These are phyloP conservation scores for Callorhinus ursinus DNA, from an alignment of 2,113 vertebrate species.

Conservation along the genomic window DNA sequence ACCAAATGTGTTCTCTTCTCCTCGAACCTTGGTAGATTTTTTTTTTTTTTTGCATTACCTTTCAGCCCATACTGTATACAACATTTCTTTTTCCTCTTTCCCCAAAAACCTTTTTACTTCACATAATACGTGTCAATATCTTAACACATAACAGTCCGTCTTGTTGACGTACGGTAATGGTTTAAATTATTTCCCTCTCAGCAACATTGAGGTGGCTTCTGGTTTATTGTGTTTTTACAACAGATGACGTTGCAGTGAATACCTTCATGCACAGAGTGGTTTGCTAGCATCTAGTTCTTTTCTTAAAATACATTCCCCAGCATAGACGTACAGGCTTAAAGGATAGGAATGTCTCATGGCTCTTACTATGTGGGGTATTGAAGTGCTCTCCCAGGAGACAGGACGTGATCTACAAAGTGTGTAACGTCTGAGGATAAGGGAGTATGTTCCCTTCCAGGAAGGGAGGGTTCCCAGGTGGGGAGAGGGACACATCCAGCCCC, in stretches of 20 bases:
- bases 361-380: rapidly evolving
- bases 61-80: rapidly evolving
- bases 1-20: too few species aligned
- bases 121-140: rapidly evolving
- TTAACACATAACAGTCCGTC: rapidly evolving
- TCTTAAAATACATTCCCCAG: background rate
- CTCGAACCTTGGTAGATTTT: background rate
- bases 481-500: background rate
- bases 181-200: background rate
- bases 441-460: background rate
- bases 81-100: background rate
- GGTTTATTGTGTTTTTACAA: background rate
- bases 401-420: background rate
- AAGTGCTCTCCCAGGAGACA: background rate
- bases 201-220: background rate
- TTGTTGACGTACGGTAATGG: rapidly evolving
- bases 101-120: background rate
- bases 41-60: background rate
- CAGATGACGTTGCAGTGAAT: rapidly evolving
- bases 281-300: background rate
- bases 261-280: background rate
- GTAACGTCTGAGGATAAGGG: background rate
- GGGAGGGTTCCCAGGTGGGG: background rate
- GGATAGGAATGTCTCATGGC: background rate
- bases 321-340: rapidly evolving